Evolutionary conservation across 1,140 invertebrate genomes (phyloP).

Genomic region (Helicoverpa armigera): DNA sequence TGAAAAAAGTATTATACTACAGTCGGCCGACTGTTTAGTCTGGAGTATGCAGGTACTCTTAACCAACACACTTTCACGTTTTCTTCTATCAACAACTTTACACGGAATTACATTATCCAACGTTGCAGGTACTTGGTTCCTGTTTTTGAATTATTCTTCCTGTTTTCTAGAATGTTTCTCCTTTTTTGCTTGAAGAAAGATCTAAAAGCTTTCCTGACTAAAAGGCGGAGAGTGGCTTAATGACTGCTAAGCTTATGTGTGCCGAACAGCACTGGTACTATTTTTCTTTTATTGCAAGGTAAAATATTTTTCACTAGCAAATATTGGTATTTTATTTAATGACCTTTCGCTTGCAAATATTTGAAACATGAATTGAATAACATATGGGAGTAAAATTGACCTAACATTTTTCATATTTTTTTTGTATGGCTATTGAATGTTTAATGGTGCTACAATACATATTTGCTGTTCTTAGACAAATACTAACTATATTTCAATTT

Average conservation of each 20-base stretch:
- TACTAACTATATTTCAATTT: too few relatives aligned
- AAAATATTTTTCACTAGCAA: too few relatives aligned
- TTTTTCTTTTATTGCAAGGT: too few relatives aligned
- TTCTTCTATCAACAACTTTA: conserved; percentile 49
- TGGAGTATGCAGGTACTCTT: not conserved
- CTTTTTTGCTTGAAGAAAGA: conserved; percentile 32
- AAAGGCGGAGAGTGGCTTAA: conserved; percentile 53
- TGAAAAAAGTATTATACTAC: too few relatives aligned
- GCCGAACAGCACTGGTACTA: not conserved
- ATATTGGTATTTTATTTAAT: not conserved
- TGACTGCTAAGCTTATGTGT: conserved; percentile 43
- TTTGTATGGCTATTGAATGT: too few relatives aligned
- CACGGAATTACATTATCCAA: conserved; percentile 54
- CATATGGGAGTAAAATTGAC: too few relatives aligned
- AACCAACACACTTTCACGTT: conserved; percentile 49
- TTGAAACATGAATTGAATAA: too few relatives aligned
- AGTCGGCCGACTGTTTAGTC: too few relatives aligned
- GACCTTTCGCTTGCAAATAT: too few relatives aligned
- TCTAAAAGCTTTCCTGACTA: conserved; percentile 50
- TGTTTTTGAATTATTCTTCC: conserved; percentile 35
- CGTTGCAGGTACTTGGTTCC: conserved; percentile 21
- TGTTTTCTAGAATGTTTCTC: conserved; percentile 6
- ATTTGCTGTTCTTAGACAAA: too few relatives aligned
- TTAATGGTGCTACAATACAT: too few relatives aligned
- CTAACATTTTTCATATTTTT: too few relatives aligned